Base-by-base conservation (phyloP, 2,113 vertebrate species). In the Bambusicola thoracicus region DNA sequence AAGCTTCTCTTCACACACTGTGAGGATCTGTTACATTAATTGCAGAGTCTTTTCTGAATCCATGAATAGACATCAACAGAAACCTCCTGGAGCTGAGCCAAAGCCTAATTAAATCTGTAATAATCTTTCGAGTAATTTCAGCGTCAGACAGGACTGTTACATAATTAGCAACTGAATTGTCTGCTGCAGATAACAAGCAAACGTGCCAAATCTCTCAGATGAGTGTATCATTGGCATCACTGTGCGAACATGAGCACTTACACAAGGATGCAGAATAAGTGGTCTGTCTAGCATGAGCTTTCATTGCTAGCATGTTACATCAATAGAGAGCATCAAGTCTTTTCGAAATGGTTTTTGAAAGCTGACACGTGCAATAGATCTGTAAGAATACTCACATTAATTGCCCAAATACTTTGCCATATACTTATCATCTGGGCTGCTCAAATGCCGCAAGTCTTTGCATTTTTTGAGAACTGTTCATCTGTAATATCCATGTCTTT, bases 51-150 rank as follows among this genome's bases (percentile, higher is more conserved):
- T 43, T 76, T 65, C 76, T 58, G n/a, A 74, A 38, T 86, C 36
- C 93, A 56, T 63, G 77, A 94, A 90, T 46, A 94, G 90, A 62
- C 43, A 79, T 78, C 67, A 87, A 6, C 41, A 63, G 74, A 94
- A 90, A 78, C 15, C 55, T 89, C 83, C 55, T 92, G 92, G 70
- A 92, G 44, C 25, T 76, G 53, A 63, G 82, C 76, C 93, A 97
- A 89, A 92, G 56, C 51, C 72, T 61, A 85, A 85, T 95, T 89
- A 95, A 91, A 78, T 75, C 43, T 65, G 49, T 74, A 75, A 89
- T 92, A 91, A 87, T 95, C 66, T 85, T 83, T 62, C 0, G 2
- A 88, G 76, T 88, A 92, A 90, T 92, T 90, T 80, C 30, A 63
- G 36, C 46, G 63, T 72, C 48, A 81, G 72, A 48, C n/a, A 27